A percentile compares a stretch with the other conserved stretches of the same genome.
Conservation (phyloP, 2,113 vertebrate species). For the Pogonocichla stellata region DNA sequence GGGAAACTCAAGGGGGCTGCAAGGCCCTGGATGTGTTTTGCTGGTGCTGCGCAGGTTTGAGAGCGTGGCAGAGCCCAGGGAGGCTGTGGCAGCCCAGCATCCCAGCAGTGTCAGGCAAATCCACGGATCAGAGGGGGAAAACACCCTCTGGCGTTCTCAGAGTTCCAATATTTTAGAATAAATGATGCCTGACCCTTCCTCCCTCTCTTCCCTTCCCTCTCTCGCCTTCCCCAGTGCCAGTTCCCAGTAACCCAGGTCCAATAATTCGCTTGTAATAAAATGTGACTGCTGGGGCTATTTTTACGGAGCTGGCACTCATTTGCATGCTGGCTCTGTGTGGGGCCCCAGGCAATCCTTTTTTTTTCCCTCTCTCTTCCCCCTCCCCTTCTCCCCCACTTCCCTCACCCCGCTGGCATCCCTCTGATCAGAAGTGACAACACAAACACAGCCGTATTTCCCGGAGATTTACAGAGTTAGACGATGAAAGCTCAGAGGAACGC, state of each 20-base stretch:
- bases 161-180: conserved; percentile 1
- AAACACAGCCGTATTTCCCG: conserved; percentile 79
- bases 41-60: background rate
- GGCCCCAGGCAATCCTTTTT: conserved; percentile 68
- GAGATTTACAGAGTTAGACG: conserved; percentile 73
- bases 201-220: background rate
- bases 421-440: conserved; percentile 85
- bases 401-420: conserved; percentile 53
- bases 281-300: conserved; percentile 77
- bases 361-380: conserved; percentile 4
- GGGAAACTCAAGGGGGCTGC: background rate
- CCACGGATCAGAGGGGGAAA: accelerated
- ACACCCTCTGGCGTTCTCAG: background rate
- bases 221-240: conserved; percentile 26
- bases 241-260: conserved; percentile 65
- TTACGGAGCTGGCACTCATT: conserved; percentile 73
- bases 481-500: conserved; percentile 71
- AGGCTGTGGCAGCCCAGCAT: background rate
- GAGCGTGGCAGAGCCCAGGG: accelerated
- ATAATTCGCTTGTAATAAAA: conserved; percentile 73
- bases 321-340: conserved; percentile 71
- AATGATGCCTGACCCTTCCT: conserved; percentile 8
- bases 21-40: background rate
- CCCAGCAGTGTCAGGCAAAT: background rate
- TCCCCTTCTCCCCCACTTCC: background rate